A percentile compares a stretch with the other conserved stretches of the same genome.
Conservation (phyloP, 2,888 invertebrate genomes). For the Leptinotarsa tumamoca region DNA sequence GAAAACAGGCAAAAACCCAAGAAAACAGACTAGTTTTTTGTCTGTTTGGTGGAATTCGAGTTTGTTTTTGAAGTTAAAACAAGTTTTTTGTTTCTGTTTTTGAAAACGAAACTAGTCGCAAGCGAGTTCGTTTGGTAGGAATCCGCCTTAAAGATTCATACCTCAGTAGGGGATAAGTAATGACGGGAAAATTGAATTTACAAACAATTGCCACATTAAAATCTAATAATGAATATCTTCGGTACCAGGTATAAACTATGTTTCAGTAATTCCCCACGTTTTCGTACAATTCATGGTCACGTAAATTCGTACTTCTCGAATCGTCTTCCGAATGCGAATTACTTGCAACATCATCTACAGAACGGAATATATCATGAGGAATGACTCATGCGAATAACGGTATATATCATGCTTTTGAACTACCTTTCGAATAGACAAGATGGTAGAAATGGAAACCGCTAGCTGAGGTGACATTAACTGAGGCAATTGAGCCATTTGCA, state of each 20-base stretch:
- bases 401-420: constrained; percentile 3
- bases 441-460: neutral
- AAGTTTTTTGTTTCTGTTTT: no score
- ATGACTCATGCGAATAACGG: constrained; percentile 2
- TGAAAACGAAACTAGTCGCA: no score
- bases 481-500: neutral
- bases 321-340: neutral
- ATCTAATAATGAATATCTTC: neutral
- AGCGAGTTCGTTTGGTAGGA: no score
- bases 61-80: no score
- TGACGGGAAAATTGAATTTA: neutral
- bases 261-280: neutral
- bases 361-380: neutral
- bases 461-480: constrained; percentile 8
- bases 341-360: neutral
- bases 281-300: neutral
- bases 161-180: neutral
- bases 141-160: no score
- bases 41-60: no score
- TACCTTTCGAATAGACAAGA: neutral
- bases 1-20: no score
- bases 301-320: neutral
- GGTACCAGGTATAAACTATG: neutral
- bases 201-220: neutral
- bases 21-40: no score